phyloP scores from a whole-genome alignment of 2,888 invertebrate species.

The Drosophila multiciliata region DNA sequence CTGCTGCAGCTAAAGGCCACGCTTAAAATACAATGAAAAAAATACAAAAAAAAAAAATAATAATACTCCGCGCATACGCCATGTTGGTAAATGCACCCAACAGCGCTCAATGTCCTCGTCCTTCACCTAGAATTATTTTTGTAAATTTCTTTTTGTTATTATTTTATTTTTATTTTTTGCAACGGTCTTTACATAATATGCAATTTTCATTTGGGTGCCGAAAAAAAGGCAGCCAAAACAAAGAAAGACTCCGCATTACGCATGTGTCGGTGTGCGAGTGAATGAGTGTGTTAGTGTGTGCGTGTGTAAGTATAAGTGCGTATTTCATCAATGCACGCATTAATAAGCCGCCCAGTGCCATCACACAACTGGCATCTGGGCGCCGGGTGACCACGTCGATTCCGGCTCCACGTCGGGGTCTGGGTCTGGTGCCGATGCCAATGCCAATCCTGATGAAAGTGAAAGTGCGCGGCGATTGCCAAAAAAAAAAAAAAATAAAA shows the following conservation, averaged over 20 bases:
- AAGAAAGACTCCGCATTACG: constrained; percentile 68
- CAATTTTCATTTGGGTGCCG: constrained; percentile 75
- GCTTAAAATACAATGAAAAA: constrained; percentile 71
- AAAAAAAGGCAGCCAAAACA: constrained; percentile 60
- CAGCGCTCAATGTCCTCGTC: constrained; percentile 71
- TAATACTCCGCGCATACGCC: constrained; percentile 58
- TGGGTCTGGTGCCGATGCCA: constrained; percentile 7
- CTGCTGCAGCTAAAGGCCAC: constrained; percentile 32
- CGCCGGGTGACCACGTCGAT: constrained; percentile 54
- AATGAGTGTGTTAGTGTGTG: constrained; percentile 34
- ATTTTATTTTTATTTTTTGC: constrained; percentile 24
- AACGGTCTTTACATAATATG: constrained; percentile 79
- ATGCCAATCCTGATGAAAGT: constrained; percentile 40
- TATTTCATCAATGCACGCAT: constrained; percentile 81
- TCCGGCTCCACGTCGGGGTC: constrained; percentile 4
- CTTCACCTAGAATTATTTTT: constrained; percentile 83
- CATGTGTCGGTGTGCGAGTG: constrained; percentile 50
- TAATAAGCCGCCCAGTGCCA: constrained; percentile 70
- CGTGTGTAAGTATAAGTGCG: constrained; percentile 60
- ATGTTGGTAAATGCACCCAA: constrained; percentile 37
- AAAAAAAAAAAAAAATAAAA: constrained; percentile 47
- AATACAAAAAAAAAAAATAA: constrained; percentile 23
- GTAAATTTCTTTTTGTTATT: constrained; percentile 65
- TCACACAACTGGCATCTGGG: constrained; percentile 52
- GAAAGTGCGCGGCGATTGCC: constrained; percentile 62